Base-by-base conservation (phyloP, 1,140 invertebrate genomes). In the Sarcophaga bullata region DNA sequence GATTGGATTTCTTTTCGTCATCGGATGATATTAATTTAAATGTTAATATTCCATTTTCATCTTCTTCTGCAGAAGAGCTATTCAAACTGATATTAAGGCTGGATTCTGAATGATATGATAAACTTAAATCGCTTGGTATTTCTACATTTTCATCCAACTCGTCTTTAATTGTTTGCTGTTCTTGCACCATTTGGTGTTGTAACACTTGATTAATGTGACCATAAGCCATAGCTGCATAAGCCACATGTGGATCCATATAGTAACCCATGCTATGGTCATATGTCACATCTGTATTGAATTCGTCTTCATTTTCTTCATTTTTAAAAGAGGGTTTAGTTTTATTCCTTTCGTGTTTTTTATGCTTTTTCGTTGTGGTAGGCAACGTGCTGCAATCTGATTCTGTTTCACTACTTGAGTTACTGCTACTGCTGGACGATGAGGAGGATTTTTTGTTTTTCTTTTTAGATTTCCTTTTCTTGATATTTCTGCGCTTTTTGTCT, bases 171-270 rank as follows among this genome's bases (percentile, higher is more conserved):
- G 19, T 19, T 68, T 49, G 25, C 11, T 72, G 52, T 13, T 58
- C 52, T 13, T 15, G 19, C 19, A 11, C 19, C n/a, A 46, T 50
- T 25, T 68, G 80, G 11, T 81, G 62, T 4, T 78, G 75, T 52
- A 78, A 9, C 75, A 78, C 5, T 15, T 52, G 75, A 25, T 52
- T 17, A 48, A 78, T 78, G 80, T 86, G 87, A 11, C 68, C 19
- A 68, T 84, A 87, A 46, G 84, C 86, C 83, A 87, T 85, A 11
- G 85, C 87, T 0, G 86, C 86, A 13, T 86, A 17, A 2, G 86
- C 87, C 82, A 88, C 80, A 58, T 83, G 84, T n/a, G 84, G 85
- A 5, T 85, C 49, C 1, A 84, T 10, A 37, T 82, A 84, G 10
- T 83, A 19, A 48, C 11, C 83, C 81, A 11, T 81, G 76, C 17